Evolutionary conservation across 2,113 vertebrate genomes (phyloP).

Genomic region (Phylloscopus trochilus): DNA sequence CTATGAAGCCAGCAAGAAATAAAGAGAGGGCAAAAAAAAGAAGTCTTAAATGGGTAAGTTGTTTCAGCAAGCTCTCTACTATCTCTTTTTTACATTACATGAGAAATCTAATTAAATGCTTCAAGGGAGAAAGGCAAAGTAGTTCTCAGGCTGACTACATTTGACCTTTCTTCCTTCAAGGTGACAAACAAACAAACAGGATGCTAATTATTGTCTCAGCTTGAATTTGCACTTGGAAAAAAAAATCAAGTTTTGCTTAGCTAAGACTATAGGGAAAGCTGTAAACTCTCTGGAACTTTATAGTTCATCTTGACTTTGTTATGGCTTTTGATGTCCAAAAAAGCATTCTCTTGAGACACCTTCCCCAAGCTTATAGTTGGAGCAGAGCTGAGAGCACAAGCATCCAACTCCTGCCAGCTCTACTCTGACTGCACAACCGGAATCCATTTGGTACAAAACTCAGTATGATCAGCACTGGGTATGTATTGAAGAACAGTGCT

Average conservation of each 20-base stretch:
- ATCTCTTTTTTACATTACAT: not conserved
- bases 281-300: not conserved
- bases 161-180: slow-evolving; percentile 31
- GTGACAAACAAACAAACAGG: slow-evolving; percentile 25
- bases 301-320: not conserved
- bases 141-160: slow-evolving; percentile 1
- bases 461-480: not conserved
- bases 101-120: slow-evolving; percentile 35
- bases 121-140: slow-evolving; percentile 5
- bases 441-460: not conserved
- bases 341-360: not conserved
- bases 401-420: not conserved
- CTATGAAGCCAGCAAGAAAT: not conserved
- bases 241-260: not conserved
- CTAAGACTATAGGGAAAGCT: not conserved
- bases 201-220: slow-evolving; percentile 43
- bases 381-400: not conserved
- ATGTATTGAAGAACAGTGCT: not conserved
- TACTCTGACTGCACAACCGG: not conserved
- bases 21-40: not conserved
- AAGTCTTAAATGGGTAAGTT: not conserved
- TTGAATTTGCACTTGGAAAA: slow-evolving; percentile 16
- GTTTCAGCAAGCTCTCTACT: not conserved
- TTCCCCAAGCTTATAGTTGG: not conserved
- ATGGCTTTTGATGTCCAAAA: not conserved